Base-by-base conservation (phyloP, 1,140 invertebrate genomes). In the Eupristina koningsbergeri region DNA sequence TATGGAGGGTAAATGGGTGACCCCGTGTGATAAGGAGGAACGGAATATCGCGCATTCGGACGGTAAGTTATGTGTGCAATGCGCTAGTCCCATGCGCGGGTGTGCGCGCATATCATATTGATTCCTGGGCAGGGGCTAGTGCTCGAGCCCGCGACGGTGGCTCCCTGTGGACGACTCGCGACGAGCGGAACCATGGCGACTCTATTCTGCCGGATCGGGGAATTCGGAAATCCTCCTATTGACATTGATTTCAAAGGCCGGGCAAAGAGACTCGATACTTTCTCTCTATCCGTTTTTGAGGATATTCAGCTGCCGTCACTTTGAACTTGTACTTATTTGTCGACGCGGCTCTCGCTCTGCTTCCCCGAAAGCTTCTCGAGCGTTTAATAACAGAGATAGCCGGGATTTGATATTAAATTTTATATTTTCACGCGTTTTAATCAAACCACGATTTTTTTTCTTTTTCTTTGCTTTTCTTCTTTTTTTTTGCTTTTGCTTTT, bases 61-160 rank as follows among this genome's bases (percentile, higher is more conserved):
- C 80, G 80, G 61, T 81, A 74, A 81, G 50, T 31, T 74, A 74
- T n/a, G 53, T n/a, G 80, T 47, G 74, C 74, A 47, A 69, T 77
- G 80, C 71, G 58, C 71, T 63, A 53, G 80, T 50, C 45, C 79
- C 50, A 67, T 64, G 75, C 77, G 82, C 82, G 69, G 81, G 31
- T 63, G 26, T 61, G 73, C 50, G 78, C 83, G 81, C 76, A 83
- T 84, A 85, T 86, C 84, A 86, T 86, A 87, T 87, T 71, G 87
- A 85, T 86, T 86, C 80, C 41, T 73, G 80, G 83, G 80, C 76
- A 83, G 47, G 80, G 75, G 75, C 80, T 80, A 45, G 74, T 41
- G 39, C 64, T 64, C 81, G 67, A 13, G n/a, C n/a, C n/a, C 7
- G 85, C 85, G 85, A 85, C 81, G 81, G 81, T 85, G 85, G 85